Base-by-base conservation (phyloP, 2,888 invertebrate species). In the Drosophila koepferae region DNA sequence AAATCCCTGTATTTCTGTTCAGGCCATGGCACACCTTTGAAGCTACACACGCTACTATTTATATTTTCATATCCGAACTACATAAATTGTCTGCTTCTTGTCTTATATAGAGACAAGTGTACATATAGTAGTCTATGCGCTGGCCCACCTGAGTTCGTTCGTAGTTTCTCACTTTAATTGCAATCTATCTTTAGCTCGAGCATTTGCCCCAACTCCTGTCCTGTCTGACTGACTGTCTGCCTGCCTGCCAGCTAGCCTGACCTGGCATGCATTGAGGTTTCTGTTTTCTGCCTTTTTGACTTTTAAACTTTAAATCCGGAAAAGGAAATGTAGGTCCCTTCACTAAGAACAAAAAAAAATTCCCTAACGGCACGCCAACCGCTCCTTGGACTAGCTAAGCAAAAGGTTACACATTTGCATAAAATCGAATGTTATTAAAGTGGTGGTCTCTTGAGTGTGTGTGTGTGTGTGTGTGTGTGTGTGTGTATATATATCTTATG, bases 381-480 rank as follows among this genome's bases (percentile, higher is more conserved):
- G 67, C 63, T 69, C 66, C 55, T 68, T 46, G 53, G 64, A 53
- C 49, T 43, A 48, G 60, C 69, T 64, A 60, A 67, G 74, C 70
- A 69, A 86, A 86, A 85, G 85, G 85, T 86, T 86, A 86, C 62
- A 69, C 82, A 86, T 86, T 86, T 80, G 71, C 86, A 86, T 86
- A 86, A 86, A 85, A 86, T 86, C 85, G 85, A 86, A 86, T 77
- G 73, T 62, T 76, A 55, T 76, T 53, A 63, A 63, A 54, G 59
- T 56, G 49, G 9, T 63, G 61, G 41, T 65, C 43, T 67, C 56
- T 4, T 36, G 44, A 9, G 23, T 43, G 3, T n/a, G 55, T 43
- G 20, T 55, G 43, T 28, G 1, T n/a, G 28, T 20, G 31, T 28
- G 41, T 60, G 55, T 43, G 20, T 55, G 43, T 28, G 1, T n/a